A percentile compares a stretch with the other conserved stretches of the same genome.
Conservation (phyloP, 2,888 invertebrate species). For the Leistus spinibarbis region DNA sequence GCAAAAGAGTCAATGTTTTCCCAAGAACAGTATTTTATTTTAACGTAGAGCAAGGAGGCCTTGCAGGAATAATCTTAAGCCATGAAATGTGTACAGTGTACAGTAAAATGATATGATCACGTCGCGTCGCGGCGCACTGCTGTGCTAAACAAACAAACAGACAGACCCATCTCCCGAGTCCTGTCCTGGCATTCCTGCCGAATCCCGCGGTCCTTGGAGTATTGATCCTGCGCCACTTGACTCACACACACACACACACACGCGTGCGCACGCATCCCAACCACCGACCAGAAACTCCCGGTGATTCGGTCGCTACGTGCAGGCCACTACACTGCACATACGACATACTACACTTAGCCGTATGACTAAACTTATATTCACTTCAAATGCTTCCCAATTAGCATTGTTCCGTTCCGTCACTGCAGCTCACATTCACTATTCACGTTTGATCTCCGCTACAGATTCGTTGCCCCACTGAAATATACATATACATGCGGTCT, state of each 20-base stretch:
- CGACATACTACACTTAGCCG: not conserved
- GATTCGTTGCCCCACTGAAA: too few species aligned
- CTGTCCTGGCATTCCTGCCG: constrained; percentile 1
- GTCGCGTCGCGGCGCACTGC: too few species aligned
- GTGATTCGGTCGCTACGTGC: not conserved
- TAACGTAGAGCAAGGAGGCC: too few species aligned
- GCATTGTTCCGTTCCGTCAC: too few species aligned
- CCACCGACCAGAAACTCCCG: not conserved
- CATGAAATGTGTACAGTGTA: too few species aligned
- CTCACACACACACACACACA: not conserved
- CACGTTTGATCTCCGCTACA: too few species aligned
- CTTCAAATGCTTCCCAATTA: not conserved
- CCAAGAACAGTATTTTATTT: too few species aligned
- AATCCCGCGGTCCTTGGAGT: constrained; percentile 5
- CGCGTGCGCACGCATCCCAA: not conserved
- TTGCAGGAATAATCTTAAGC: too few species aligned
- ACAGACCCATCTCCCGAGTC: not conserved
- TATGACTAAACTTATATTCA: not conserved
- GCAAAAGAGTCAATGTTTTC: too few species aligned
- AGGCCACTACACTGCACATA: not conserved
- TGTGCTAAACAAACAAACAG: not conserved
- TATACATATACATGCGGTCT: too few species aligned
- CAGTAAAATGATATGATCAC: too few species aligned
- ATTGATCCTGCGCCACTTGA: not conserved
- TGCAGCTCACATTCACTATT: too few species aligned